Conservation (phyloP, 2,797 vertebrate species). For the Anguilla marmorata region DNA sequence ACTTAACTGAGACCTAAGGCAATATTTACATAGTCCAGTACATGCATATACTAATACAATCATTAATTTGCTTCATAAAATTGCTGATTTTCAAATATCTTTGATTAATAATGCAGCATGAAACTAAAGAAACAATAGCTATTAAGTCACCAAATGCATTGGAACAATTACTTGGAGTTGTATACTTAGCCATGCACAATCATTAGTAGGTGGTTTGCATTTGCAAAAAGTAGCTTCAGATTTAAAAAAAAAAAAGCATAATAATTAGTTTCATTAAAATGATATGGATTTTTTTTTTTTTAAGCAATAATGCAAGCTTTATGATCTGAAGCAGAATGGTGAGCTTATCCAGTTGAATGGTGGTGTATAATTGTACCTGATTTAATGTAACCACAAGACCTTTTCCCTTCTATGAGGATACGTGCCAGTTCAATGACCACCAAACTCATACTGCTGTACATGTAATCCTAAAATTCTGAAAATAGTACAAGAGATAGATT, state of each 20-base stretch:
- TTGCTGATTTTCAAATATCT: not conserved
- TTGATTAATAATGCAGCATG: not conserved
- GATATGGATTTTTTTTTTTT: not conserved
- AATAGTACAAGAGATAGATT: too few species aligned
- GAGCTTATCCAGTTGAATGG: not conserved
- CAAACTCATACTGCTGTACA: not conserved
- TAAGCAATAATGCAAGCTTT: not conserved
- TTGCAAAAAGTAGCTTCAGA: not conserved
- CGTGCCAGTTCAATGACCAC: not conserved
- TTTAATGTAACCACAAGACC: not conserved
- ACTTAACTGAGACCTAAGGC: not conserved
- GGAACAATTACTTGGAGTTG: not conserved
- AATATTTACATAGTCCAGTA: constrained; percentile 1
- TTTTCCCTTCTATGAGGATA: not conserved
- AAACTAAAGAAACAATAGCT: not conserved
- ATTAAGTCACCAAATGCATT: not conserved
- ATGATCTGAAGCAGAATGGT: not conserved
- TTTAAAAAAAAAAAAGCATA: not conserved
- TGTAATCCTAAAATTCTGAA: not conserved
- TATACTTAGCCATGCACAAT: not conserved
- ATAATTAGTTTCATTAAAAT: not conserved
- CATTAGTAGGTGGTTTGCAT: not conserved
- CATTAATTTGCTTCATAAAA: not conserved
- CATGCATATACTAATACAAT: not conserved
- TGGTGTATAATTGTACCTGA: not conserved